These are phyloP conservation scores for Girardinichthys multiradiatus DNA, from an alignment of 2,113 vertebrate species.

Conservation along the genomic window DNA sequence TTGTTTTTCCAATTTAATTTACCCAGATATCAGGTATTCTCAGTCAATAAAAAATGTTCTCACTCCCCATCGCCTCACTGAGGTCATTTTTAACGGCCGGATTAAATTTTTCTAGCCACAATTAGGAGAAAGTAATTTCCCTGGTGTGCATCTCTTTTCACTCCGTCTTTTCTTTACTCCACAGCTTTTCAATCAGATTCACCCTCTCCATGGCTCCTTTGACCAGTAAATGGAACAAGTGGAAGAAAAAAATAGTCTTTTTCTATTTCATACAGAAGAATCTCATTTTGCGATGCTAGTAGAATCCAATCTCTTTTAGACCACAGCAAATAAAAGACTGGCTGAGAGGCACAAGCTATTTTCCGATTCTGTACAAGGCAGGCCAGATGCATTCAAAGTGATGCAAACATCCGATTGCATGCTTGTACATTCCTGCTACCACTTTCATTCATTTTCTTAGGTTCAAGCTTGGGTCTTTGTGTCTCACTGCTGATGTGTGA, in stretches of 20 bases:
- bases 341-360: constrained; percentile 15
- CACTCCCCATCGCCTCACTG: constrained; percentile 35
- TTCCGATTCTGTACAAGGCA: constrained; percentile 27
- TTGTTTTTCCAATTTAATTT: constrained; percentile 59
- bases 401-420: constrained; percentile 57
- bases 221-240: constrained; percentile 14
- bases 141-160: constrained; percentile 40
- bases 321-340: constrained; percentile 51
- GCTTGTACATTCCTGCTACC: constrained; percentile 55
- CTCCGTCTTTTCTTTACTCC: constrained; percentile 9
- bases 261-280: constrained; percentile 58
- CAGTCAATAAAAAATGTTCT: constrained; percentile 60
- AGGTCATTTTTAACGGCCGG: constrained; percentile 58
- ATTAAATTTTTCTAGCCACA: constrained; percentile 63
- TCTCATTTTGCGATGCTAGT: constrained; percentile 54
- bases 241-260: constrained; percentile 32
- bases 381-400: constrained; percentile 45
- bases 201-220: constrained; percentile 3
- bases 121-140: constrained; percentile 70
- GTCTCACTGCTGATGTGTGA: constrained; percentile 9
- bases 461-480: constrained; percentile 33
- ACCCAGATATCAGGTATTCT: constrained; percentile 48
- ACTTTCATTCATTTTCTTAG: constrained; percentile 46
- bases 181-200: constrained; percentile 41
- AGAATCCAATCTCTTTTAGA: constrained; percentile 43